Base-by-base conservation (phyloP, 2,797 vertebrate species). In the Chelon labrosus region DNA sequence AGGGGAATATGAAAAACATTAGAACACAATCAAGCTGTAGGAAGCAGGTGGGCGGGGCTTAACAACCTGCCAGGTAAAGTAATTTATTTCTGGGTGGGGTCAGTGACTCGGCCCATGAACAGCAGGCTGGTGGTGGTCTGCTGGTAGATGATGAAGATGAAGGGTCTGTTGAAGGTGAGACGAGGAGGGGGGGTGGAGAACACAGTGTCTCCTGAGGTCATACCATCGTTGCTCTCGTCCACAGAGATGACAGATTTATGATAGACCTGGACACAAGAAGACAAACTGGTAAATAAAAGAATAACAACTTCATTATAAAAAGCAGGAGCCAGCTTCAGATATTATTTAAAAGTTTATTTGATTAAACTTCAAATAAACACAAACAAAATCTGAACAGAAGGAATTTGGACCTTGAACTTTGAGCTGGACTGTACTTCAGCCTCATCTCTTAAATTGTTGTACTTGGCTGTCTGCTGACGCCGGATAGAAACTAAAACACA, bases 91-190 rank as follows among this genome's bases (percentile, higher is more conserved):
- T 70, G 84, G 22, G 76, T 81, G 0, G 97, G 97, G 80, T 98
- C 88, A 2, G 91, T 83, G 42, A 98, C 94, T 47, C 97, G 95
- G 47, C 97, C 97, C 74, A 97, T 93, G 69, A 96, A 93, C 4
- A 97, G 87, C 62, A 97, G 83, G 35, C 74, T 88, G 72, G 89
- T 87, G 3, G 90, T 95, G 49, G n/a, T 85, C 85, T 97, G 91
- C 51, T 97, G 94, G 66, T 96, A 97, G 83, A 98, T 85, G 66
- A 97, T 84, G 69, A 97, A 97, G 51, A 97, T 75, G 82, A 98
- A 97, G 0, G 97, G 97, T 22, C 92, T 89, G 80, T 97, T 92
- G 63, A 96, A 85, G 49, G 90, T 96, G 72, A 98, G 90, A 16
- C 93, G 80, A 10, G 94, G 94, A 66, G 96, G 96, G 68, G 92